Evolutionary conservation across 2,888 invertebrate species (phyloP), one percentile per base, ranked within the genome.

Genomic region (Clitarchus hookeri): DNA sequence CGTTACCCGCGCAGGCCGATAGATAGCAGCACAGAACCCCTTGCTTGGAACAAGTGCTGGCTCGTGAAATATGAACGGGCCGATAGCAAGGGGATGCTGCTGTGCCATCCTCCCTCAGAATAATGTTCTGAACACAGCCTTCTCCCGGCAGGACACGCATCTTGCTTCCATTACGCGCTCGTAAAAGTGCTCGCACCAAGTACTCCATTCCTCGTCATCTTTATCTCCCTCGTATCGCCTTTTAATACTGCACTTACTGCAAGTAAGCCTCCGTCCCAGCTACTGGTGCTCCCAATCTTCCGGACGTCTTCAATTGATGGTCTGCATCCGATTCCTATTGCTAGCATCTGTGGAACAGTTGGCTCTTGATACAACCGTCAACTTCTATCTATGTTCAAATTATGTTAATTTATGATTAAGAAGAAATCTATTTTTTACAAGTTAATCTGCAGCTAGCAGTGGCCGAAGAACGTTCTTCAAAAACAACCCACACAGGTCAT

Each of bases 1-100:
- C 86, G 83, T 86, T 86, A 86, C 84, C 83, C 54, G 44, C 36
- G 77, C 85, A 25, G 13, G 48, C 85, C 84, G 87, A 85, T 82
- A 79, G 85, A 84, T 54, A 16, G 85, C 78, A 26, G 65, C 1
- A 84, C 80, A 84, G 53, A 83, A 44, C 11, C 85, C 83, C 54
- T 44, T 48, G 36, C 36, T 36, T 36, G 53, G 82, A 53, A 65
- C 65, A 65, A 65, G 65, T 65, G 19, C 16, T 36, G 4, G 36
- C 36, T 44, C 53, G 84, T 53, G 48, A 53, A 84, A 84, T 84
- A 84, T 84, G 44, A 84, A 84, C 84, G n/a, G 53, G 26, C 48
- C 48, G 48, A 19, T n/a, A 44, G 44, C 53, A 44, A 84, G 84
- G 48, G 48, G 16, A 16, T 16, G 26, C 26, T 26, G 84, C n/a